phyloP scores from a whole-genome alignment of 2,113 vertebrate genomes.

The Phocoena sinus region DNA sequence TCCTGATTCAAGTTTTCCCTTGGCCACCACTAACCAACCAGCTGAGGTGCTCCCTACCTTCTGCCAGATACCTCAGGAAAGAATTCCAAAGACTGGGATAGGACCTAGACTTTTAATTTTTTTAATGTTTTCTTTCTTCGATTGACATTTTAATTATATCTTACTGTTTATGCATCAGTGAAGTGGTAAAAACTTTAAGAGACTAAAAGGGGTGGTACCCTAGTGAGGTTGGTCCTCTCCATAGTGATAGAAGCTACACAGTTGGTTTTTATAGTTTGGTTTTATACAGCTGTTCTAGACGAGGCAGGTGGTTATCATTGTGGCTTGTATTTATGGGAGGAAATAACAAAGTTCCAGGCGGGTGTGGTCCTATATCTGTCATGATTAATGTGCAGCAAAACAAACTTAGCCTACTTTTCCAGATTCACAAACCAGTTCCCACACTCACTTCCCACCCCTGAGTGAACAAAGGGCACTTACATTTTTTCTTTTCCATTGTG shows the following conservation, averaged over 20 bases:
- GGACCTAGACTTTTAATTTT: background rate
- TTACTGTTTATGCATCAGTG: background rate
- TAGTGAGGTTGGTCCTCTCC: background rate
- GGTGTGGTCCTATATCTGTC: background rate
- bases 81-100: background rate
- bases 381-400: background rate
- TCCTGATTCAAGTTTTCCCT: background rate
- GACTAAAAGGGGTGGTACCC: background rate
- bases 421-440: background rate
- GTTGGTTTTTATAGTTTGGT: background rate
- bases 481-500: conserved; percentile 3
- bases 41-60: background rate
- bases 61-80: background rate
- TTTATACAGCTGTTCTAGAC: background rate
- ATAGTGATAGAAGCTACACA: background rate
- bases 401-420: background rate
- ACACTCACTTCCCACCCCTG: background rate
- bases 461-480: conserved; percentile 5
- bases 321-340: background rate
- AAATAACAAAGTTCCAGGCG: background rate
- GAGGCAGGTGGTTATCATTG: background rate
- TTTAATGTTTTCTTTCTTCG: background rate
- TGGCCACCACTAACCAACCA: background rate
- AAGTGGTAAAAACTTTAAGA: background rate
- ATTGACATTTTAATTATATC: background rate